phyloP scores from a whole-genome alignment of 2,888 invertebrate species.

The Lampropteryx suffumata region DNA sequence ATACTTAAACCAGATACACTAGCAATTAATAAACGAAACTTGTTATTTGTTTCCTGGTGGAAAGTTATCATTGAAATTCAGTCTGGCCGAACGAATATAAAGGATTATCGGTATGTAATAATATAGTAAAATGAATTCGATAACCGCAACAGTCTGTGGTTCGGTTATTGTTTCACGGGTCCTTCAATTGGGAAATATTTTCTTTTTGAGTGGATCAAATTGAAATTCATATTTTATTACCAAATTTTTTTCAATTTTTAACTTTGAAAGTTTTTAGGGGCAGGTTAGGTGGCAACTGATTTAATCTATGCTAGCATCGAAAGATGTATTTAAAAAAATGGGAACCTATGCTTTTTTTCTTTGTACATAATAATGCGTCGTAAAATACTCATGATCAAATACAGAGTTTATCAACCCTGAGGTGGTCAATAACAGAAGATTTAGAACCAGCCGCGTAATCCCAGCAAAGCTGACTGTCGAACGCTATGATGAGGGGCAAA shows the following conservation, averaged over 20 bases:
- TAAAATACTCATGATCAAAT: slow-evolving; percentile 21
- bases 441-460: slow-evolving; percentile 52
- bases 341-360: no score
- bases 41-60: slow-evolving; percentile 5
- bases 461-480: slow-evolving; percentile 45
- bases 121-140: slow-evolving; percentile 62
- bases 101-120: slow-evolving; percentile 64
- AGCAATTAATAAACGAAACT: slow-evolving; percentile 6
- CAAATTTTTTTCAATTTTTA: no score
- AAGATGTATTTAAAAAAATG: no score
- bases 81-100: slow-evolving; percentile 47
- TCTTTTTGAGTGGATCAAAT: slow-evolving; percentile 1
- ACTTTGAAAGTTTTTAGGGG: no score
- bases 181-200: slow-evolving; percentile 37
- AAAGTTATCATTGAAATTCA: slow-evolving; percentile 43
- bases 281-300: no score
- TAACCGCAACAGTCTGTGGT: slow-evolving; percentile 62
- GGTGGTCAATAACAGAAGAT: slow-evolving; percentile 38
- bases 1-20: background rate
- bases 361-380: no score
- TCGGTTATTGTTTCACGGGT: slow-evolving; percentile 53
- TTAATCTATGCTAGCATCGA: no score
- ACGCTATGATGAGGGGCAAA: slow-evolving; percentile 43
- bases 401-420: slow-evolving; percentile 14
- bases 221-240: background rate